Percentiles rank a stretch among this genome's conserved stretches.
Conservation (phyloP, 2,888 invertebrate genomes). For the Merodon equestris region DNA sequence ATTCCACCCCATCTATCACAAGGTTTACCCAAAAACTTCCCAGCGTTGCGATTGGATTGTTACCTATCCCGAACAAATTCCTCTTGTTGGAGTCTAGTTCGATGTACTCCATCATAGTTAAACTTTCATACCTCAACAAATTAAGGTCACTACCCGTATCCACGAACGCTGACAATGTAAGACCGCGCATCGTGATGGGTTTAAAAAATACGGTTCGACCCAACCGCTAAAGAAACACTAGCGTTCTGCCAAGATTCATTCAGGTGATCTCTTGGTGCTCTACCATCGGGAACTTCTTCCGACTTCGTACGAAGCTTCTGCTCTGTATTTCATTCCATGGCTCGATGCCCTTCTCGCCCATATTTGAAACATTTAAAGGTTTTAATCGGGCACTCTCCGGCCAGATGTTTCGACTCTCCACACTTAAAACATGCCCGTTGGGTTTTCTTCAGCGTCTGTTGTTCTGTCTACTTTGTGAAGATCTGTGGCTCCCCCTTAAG, state of each 20-base stretch:
- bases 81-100: conserved; percentile 6
- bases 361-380: conserved; percentile 18
- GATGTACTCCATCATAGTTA: conserved; percentile 8
- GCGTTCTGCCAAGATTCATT: conserved; percentile 8
- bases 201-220: conserved; percentile 12
- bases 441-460: too few relatives aligned
- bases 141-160: conserved; percentile 38
- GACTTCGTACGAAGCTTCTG: neutral
- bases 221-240: conserved; percentile 3
- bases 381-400: conserved; percentile 1
- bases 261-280: conserved; percentile 1
- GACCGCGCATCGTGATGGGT: neutral
- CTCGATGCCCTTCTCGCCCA: conserved; percentile 5
- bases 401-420: neutral
- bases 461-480: neutral
- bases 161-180: conserved; percentile 32
- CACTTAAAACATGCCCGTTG: conserved; percentile 1
- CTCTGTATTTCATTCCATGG: neutral
- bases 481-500: conserved; percentile 10
- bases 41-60: neutral
- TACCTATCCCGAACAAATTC: conserved; percentile 21
- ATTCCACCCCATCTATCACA: conserved; percentile 1
- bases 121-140: conserved; percentile 27
- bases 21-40: conserved; percentile 12
- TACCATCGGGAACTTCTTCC: neutral